Percentiles rank a stretch among this genome's conserved stretches.
Evolutionary conservation across 2,888 invertebrate species (phyloP).

Genomic region (Aricia artaxerxes): DNA sequence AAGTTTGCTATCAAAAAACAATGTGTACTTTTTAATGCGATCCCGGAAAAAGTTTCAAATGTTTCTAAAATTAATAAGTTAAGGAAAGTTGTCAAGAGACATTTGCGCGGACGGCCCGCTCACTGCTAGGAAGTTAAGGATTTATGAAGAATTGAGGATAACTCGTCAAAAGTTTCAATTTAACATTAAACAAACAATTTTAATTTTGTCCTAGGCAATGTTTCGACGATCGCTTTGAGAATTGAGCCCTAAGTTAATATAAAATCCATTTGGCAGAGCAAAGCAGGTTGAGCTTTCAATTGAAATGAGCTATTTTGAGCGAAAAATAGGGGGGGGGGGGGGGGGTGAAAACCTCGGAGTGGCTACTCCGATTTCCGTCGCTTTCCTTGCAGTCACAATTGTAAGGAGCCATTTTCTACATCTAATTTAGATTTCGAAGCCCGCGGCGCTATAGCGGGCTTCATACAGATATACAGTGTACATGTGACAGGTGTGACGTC

Average conservation of each 20-base stretch:
- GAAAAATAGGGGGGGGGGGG: not conserved
- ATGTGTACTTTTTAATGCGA: not conserved
- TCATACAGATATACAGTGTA: not conserved
- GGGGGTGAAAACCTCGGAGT: too few relatives aligned
- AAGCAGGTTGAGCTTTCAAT: not conserved
- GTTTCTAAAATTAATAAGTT: not conserved
- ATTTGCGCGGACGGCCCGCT: not conserved
- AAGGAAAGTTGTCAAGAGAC: not conserved
- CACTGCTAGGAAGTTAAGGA: not conserved
- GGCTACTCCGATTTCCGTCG: not conserved
- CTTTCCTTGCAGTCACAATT: not conserved
- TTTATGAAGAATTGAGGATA: not conserved
- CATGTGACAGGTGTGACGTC: not conserved
- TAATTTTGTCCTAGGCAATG: not conserved
- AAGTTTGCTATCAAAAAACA: not conserved
- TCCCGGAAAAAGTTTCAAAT: not conserved
- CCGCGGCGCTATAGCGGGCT: not conserved
- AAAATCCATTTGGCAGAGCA: not conserved
- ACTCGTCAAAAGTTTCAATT: not conserved
- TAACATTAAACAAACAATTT: not conserved
- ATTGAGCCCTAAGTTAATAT: not conserved
- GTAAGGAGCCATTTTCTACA: not conserved
- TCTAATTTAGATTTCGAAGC: not conserved
- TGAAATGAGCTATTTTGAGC: not conserved
- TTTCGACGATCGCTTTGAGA: not conserved